Evolutionary conservation across 2,113 vertebrate species (phyloP), one percentile per base, ranked within the genome.

Genomic region (Coracopsis vasa): DNA sequence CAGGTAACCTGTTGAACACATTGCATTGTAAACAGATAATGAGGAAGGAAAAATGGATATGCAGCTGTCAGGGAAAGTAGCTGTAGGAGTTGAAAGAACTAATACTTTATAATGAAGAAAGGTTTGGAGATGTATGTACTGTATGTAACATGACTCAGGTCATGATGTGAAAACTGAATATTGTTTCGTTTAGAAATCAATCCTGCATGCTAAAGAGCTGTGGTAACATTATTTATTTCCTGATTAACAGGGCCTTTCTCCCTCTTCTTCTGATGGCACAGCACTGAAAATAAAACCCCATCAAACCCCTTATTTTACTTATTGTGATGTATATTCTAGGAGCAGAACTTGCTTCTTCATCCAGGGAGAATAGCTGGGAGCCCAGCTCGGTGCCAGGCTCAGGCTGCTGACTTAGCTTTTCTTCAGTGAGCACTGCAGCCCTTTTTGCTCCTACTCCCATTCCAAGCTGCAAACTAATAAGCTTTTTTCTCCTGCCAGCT

Each of bases 371-470:
- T n/a, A 61, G 64, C 73, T 1, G n/a, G 78, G 78, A 92, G 37
- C 31, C 35, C 77, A 80, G 79, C 19, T 71, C 0, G 0, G 2
- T 54, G 91, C 80, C 91, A 93, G 64, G 53, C 72, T 56, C 80
- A 53, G 56, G 51, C 50, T 92, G 94, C 95, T 96, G 94, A 95
- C 71, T 78, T 79, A 41, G 90, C 94, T 75, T 72, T 94, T 81
- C 74, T 81, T 61, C 37, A 42, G 17, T 6, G 64, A 94, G 86
- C 48, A 27, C 66, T 85, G 92, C 77, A 94, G 88, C 83, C 72
- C 60, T 91, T 79, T 67, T 86, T n/a, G 73, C 45, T 89, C 62
- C 73, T 61, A 61, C 80, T 91, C 53, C 75, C 66, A 71, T 73
- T 75, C 65, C 7, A 3, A 73, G 51, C 54, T 70, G 67, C 66